Percentiles rank a stretch among this genome's conserved stretches.
Evolutionary conservation across 1,140 invertebrate species (phyloP).

Genomic region (Drosophila gunungcola): DNA sequence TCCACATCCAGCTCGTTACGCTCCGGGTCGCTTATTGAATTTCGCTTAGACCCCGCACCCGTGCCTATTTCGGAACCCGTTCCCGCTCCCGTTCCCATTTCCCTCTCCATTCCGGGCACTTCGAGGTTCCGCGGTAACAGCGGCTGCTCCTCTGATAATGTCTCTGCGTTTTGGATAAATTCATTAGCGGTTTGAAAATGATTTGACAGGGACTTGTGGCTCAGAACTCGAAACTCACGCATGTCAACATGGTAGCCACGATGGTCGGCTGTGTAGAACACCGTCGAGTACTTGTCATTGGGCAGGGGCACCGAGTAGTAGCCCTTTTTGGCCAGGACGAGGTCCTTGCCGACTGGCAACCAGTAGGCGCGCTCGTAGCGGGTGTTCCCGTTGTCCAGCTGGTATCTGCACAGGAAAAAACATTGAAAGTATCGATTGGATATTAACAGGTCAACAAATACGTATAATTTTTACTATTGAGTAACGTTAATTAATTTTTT

Average conservation of each 20-base stretch:
- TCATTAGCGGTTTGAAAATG: conserved; percentile 31
- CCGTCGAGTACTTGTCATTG: conserved; percentile 55
- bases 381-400: conserved; percentile 71
- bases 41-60: conserved; percentile 53
- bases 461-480: too few relatives aligned
- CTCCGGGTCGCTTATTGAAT: conserved; percentile 69
- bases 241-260: conserved; percentile 71
- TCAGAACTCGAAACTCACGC: conserved; percentile 43
- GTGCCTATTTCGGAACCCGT: background rate
- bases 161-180: conserved; percentile 63
- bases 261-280: conserved; percentile 75
- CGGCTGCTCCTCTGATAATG: conserved; percentile 62
- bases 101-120: conserved; percentile 35
- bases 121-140: conserved; percentile 62
- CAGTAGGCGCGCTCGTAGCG: conserved; percentile 79
- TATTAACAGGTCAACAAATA: too few relatives aligned
- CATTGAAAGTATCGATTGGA: too few relatives aligned
- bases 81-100: background rate
- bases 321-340: conserved; percentile 65
- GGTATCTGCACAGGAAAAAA: conserved; percentile 37
- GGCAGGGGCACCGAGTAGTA: conserved; percentile 72
- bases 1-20: conserved; percentile 47
- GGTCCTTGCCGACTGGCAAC: conserved; percentile 60
- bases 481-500: too few relatives aligned
- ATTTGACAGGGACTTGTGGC: background rate